These are phyloP conservation scores for Lasioglossum albipes DNA, from an alignment of 1,140 invertebrate genomes.

Conservation along the genomic window DNA sequence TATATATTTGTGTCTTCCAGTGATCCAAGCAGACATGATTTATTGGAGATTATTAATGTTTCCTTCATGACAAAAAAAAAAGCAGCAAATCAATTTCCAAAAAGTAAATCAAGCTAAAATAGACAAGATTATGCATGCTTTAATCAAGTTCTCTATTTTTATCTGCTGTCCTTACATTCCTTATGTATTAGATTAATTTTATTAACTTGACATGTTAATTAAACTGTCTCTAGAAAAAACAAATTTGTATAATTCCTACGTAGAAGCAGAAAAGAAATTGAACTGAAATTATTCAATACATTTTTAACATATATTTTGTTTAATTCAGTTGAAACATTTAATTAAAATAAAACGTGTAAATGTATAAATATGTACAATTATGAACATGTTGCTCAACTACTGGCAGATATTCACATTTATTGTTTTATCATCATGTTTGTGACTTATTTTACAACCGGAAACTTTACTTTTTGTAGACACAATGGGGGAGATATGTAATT, in stretches of 20 bases:
- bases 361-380: conserved; percentile 14
- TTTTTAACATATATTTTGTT: background rate
- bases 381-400: conserved; percentile 36
- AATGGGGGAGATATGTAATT: background rate
- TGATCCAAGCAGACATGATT: conserved; percentile 7
- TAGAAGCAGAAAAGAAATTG: background rate
- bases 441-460: conserved; percentile 10
- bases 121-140: conserved; percentile 14
- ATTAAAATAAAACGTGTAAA: background rate
- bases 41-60: conserved; percentile 8
- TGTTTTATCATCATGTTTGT: background rate
- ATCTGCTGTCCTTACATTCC: conserved; percentile 36
- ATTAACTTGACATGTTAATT: conserved; percentile 7
- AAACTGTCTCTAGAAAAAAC: background rate
- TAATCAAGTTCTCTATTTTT: conserved; percentile 14
- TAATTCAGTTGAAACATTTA: background rate
- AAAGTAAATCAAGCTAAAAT: background rate
- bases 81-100: conserved; percentile 7
- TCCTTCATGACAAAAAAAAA: background rate
- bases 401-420: background rate
- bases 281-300: conserved; percentile 1
- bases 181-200: conserved; percentile 16
- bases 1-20: conserved; percentile 45
- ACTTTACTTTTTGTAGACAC: background rate
- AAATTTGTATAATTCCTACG: background rate